A percentile compares a stretch with the other conserved stretches of the same genome.
Evolutionary conservation across 2,113 vertebrate species (phyloP).

Genomic region (Cyphomyrus discorhynchus): DNA sequence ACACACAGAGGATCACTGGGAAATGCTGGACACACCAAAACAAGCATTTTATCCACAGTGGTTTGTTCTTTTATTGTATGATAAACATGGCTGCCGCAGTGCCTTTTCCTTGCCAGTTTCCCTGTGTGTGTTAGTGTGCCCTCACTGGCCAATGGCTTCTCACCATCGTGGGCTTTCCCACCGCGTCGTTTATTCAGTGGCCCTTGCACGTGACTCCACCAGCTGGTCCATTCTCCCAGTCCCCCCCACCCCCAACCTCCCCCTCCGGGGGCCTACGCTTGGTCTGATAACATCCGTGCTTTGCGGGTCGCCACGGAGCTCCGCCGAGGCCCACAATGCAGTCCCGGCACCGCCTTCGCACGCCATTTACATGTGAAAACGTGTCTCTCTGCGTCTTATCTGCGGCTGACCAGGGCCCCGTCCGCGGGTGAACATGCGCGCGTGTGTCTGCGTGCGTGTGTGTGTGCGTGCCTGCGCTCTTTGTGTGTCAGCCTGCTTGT

Average conservation of each 20-base stretch:
- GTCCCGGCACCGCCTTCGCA: constrained; percentile 36
- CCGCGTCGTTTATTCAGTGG: constrained; percentile 59
- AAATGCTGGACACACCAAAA: not conserved
- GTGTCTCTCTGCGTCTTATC: constrained; percentile 42
- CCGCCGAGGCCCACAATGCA: constrained; percentile 50
- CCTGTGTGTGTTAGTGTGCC: constrained; percentile 44
- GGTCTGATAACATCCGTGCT: constrained; percentile 60
- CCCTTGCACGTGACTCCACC: constrained; percentile 57
- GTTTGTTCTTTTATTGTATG: not conserved
- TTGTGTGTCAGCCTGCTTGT: not conserved
- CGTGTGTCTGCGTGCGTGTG: not conserved
- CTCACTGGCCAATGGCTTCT: constrained; percentile 15
- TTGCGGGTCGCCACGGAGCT: constrained; percentile 48
- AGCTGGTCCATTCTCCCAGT: constrained; percentile 60
- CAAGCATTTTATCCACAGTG: not conserved
- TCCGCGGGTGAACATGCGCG: constrained; percentile 10
- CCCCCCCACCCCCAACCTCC: constrained; percentile 15
- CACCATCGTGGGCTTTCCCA: constrained; percentile 55
- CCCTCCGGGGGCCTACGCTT: constrained; percentile 54
- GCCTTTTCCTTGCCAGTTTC: not conserved
- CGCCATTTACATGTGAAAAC: constrained; percentile 67
- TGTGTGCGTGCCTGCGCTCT: not conserved
- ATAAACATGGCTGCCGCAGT: not conserved
- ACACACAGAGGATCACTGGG: not conserved
- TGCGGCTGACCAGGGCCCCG: constrained; percentile 46